Evolutionary conservation across 2,797 vertebrate species (phyloP).

Genomic region (Melopsittacus undulatus): DNA sequence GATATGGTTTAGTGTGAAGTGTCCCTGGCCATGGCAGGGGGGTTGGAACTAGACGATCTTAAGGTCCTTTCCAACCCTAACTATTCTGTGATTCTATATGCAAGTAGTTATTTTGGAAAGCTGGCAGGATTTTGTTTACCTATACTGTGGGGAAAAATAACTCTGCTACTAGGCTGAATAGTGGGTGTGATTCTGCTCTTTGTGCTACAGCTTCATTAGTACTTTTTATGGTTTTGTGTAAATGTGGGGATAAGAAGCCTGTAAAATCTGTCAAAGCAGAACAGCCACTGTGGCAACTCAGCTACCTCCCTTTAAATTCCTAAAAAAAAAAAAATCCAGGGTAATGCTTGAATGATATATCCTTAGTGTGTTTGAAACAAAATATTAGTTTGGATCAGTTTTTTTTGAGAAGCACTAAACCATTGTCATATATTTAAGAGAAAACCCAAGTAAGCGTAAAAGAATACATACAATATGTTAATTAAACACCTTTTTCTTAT

Average conservation of each 20-base stretch:
- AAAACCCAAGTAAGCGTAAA: background rate
- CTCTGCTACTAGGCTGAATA: no score
- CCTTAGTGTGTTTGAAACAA: background rate
- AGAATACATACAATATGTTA: background rate
- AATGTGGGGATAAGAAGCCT: background rate
- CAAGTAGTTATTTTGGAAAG: background rate
- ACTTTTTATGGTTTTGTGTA: background rate
- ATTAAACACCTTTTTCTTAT: background rate
- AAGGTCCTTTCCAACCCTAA: no score
- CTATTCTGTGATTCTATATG: no score
- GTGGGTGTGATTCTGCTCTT: background rate
- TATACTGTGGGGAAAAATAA: background rate
- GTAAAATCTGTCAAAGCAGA: background rate
- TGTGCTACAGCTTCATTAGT: background rate
- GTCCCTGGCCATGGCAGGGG: no score
- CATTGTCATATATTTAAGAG: background rate
- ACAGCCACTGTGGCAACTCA: background rate
- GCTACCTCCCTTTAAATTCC: background rate
- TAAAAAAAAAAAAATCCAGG: background rate
- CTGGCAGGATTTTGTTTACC: background rate
- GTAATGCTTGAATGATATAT: background rate
- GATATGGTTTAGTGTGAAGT: no score
- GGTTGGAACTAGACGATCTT: no score
- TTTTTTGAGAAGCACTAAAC: background rate
- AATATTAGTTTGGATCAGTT: background rate